These are phyloP conservation scores for Hirtodrosophila confusa DNA, from an alignment of 2,888 invertebrate species.

Conservation along the genomic window DNA sequence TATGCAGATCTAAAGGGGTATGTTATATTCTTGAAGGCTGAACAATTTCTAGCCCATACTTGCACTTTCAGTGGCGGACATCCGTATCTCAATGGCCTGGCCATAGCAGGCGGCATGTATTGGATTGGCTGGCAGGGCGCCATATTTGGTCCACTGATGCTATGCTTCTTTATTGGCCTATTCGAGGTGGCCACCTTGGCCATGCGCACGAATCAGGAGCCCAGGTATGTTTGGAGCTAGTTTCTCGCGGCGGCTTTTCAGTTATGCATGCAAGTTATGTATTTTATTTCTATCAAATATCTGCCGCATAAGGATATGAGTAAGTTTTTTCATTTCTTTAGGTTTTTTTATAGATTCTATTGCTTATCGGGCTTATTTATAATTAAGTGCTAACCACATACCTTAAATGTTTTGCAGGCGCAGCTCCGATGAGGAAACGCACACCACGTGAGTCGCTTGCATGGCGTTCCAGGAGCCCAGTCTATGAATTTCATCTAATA, in stretches of 20 bases:
- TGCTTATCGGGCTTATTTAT: background rate
- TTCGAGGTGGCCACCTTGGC: conserved; percentile 92
- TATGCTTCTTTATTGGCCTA: conserved; percentile 97
- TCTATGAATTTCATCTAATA: conserved; percentile 57
- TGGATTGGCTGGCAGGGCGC: conserved; percentile 98
- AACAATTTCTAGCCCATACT: background rate
- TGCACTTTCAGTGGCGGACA: conserved; percentile 90
- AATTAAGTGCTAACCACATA: background rate
- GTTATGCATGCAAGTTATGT: conserved; percentile 56
- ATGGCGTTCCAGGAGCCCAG: conserved; percentile 13
- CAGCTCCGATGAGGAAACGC: conserved; percentile 82
- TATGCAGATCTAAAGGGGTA: conserved; percentile 99
- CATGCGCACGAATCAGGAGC: conserved; percentile 85
- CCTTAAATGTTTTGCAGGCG: conserved; percentile 69
- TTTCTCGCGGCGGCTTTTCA: background rate
- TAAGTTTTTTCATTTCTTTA: conserved; percentile 45
- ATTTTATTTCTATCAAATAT: conserved; percentile 33
- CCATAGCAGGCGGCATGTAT: conserved; percentile 99
- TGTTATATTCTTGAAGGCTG: background rate
- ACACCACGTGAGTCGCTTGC: conserved; percentile 81
- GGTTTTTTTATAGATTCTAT: background rate
- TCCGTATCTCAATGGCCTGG: conserved; percentile 97
- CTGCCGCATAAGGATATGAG: conserved; percentile 53
- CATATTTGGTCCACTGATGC: conserved; percentile 96
- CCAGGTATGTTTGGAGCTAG: conserved; percentile 69